Percentiles rank a stretch among this genome's conserved stretches.
Evolutionary conservation across 1,140 invertebrate genomes (phyloP).

Genomic region (Sarcophaga bullata): DNA sequence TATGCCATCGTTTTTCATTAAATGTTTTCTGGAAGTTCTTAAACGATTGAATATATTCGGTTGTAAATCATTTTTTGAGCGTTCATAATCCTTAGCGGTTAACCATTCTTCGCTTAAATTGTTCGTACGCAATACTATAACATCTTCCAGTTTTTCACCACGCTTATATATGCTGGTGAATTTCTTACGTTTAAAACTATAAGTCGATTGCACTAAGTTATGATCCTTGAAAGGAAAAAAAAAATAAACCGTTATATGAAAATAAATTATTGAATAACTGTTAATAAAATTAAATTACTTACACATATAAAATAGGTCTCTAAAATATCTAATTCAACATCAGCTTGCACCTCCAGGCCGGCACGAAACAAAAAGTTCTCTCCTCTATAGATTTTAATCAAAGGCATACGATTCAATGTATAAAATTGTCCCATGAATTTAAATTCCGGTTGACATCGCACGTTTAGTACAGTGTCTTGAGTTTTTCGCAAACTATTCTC

Average conservation of each 20-base stretch:
- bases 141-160: slow-evolving; percentile 60
- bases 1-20: slow-evolving; percentile 2
- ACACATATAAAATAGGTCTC: slow-evolving; percentile 66
- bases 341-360: slow-evolving; percentile 56
- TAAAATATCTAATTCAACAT: slow-evolving; percentile 61
- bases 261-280: neutral
- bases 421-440: slow-evolving; percentile 59
- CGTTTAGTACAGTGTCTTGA: slow-evolving; percentile 54
- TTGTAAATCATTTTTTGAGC: slow-evolving; percentile 46
- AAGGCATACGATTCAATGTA: slow-evolving; percentile 56
- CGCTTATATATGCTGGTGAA: slow-evolving; percentile 56
- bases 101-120: slow-evolving; percentile 54
- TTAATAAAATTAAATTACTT: slow-evolving; percentile 47
- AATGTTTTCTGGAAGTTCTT: slow-evolving; percentile 41
- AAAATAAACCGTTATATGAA: neutral
- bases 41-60: slow-evolving; percentile 51
- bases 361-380: slow-evolving; percentile 63
- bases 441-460: slow-evolving; percentile 58
- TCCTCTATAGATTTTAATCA: slow-evolving; percentile 57
- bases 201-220: slow-evolving; percentile 64
- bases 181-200: slow-evolving; percentile 64
- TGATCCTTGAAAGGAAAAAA: slow-evolving; percentile 53
- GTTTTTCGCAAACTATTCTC: slow-evolving; percentile 61
- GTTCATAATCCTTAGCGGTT: slow-evolving; percentile 56
- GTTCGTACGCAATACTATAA: slow-evolving; percentile 63